Percentiles rank a stretch among this genome's conserved stretches.
Evolutionary conservation across 2,113 vertebrate genomes (phyloP).

Genomic region (Nerophis ophidion): DNA sequence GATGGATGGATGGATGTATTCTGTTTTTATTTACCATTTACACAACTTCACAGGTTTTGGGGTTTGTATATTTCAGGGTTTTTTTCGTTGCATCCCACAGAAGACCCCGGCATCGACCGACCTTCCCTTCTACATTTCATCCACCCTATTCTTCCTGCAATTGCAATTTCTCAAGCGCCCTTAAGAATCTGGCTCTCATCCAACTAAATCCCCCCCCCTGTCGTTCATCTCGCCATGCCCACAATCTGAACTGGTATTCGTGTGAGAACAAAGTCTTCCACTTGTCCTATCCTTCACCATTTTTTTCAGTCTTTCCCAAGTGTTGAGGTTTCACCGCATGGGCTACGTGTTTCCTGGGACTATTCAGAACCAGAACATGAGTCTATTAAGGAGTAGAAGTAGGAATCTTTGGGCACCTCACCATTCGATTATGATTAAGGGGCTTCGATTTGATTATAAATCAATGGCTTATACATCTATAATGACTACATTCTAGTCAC

Average conservation of each 20-base stretch:
- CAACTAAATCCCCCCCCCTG: constrained; percentile 45
- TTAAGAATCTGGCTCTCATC: constrained; percentile 44
- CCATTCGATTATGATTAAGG: too few relatives aligned
- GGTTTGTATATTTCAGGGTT: too few relatives aligned
- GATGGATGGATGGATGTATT: too few relatives aligned
- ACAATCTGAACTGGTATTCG: constrained; percentile 31
- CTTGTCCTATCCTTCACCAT: not conserved
- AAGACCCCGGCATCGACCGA: constrained; percentile 20
- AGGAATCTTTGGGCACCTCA: too few relatives aligned
- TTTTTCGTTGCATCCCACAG: constrained; percentile 47
- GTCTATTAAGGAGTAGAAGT: constrained; percentile 33
- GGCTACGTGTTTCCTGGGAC: constrained; percentile 9
- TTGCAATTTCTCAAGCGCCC: constrained; percentile 43
- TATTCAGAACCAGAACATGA: constrained; percentile 36
- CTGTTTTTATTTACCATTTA: too few relatives aligned
- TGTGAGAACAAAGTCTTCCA: constrained; percentile 11
- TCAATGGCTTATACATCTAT: too few relatives aligned
- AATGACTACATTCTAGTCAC: too few relatives aligned
- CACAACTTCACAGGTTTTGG: too few relatives aligned
- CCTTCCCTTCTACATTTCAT: constrained; percentile 19
- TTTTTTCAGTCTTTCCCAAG: constrained; percentile 4
- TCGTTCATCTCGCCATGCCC: constrained; percentile 8
- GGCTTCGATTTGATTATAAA: too few relatives aligned
- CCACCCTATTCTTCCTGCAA: constrained; percentile 19
- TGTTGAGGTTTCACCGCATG: constrained; percentile 34